Conservation (phyloP, 1,140 invertebrate species). For the Piezodorus guildinii region DNA sequence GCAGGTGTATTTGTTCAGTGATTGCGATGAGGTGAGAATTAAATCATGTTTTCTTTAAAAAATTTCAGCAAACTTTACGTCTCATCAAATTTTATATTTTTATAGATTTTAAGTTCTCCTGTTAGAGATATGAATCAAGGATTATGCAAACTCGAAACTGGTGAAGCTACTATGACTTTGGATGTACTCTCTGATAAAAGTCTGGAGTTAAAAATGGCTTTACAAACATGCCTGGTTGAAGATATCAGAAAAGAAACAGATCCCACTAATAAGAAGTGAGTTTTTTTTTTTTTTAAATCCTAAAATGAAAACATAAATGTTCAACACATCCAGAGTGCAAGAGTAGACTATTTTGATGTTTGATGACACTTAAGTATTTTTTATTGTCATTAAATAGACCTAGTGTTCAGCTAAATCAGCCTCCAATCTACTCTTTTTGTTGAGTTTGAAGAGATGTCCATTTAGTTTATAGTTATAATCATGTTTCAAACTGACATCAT, state of each 20-base stretch:
- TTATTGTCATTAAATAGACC: no score
- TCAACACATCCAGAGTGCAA: no score
- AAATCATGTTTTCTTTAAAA: no score
- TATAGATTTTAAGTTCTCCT: slow-evolving; percentile 53
- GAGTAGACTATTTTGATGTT: no score
- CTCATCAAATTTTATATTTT: slow-evolving; percentile 17
- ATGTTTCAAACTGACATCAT: no score
- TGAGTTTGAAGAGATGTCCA: no score
- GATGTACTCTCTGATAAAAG: slow-evolving; percentile 58
- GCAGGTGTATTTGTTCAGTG: slow-evolving; percentile 55
- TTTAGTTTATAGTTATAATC: no score
- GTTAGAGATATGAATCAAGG: slow-evolving; percentile 59
- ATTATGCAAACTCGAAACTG: slow-evolving; percentile 55
- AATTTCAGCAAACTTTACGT: no score
- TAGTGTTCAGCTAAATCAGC: no score
- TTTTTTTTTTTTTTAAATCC: slow-evolving; percentile 18
- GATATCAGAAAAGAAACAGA: slow-evolving; percentile 57
- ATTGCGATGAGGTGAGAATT: slow-evolving; percentile 48
- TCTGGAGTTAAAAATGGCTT: slow-evolving; percentile 54
- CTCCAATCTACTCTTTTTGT: no score
- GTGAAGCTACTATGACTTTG: slow-evolving; percentile 50
- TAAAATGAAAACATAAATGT: no score
- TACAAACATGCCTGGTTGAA: slow-evolving; percentile 55
- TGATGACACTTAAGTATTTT: no score
- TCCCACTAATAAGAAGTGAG: slow-evolving; percentile 51